Evolutionary conservation across 2,797 vertebrate species (phyloP).

Genomic region (Enteromius radiatus): DNA sequence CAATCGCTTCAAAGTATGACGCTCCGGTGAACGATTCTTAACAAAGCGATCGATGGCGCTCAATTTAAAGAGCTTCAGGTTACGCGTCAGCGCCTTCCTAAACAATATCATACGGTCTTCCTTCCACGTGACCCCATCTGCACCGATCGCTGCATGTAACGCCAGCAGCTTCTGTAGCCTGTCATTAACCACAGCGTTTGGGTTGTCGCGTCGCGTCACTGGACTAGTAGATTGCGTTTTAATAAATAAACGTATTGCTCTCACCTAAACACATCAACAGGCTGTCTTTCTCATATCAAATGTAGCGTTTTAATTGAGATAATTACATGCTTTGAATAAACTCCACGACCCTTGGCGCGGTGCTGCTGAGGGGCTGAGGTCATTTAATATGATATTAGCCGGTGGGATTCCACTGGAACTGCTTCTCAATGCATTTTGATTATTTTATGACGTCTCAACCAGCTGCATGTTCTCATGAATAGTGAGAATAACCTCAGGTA

Average conservation of each 20-base stretch:
- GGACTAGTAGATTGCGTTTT: neutral
- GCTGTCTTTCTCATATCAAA: neutral
- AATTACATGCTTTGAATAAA: constrained; percentile 23
- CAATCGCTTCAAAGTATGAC: constrained; percentile 20
- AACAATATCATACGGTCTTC: neutral
- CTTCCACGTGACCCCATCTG: neutral
- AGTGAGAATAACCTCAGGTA: neutral
- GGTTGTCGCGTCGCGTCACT: neutral
- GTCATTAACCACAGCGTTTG: neutral
- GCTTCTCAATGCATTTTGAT: neutral
- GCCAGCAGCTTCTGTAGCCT: neutral
- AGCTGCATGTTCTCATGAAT: neutral
- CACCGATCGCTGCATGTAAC: neutral
- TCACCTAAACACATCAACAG: neutral
- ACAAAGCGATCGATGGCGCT: constrained; percentile 47
- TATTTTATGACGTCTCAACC: neutral
- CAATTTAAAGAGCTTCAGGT: constrained; percentile 47
- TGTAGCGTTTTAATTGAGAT: constrained; percentile 38
- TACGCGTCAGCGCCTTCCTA: constrained; percentile 47
- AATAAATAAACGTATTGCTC: neutral
- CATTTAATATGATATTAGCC: constrained; percentile 63
- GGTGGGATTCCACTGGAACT: constrained; percentile 66
- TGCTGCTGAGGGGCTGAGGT: constrained; percentile 53
- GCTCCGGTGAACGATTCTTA: constrained; percentile 35
- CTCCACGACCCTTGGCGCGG: constrained; percentile 37